Percentiles rank a stretch among this genome's conserved stretches.
Evolutionary conservation across 2,797 vertebrate genomes (phyloP).

Genomic region (Anas bahamensis): DNA sequence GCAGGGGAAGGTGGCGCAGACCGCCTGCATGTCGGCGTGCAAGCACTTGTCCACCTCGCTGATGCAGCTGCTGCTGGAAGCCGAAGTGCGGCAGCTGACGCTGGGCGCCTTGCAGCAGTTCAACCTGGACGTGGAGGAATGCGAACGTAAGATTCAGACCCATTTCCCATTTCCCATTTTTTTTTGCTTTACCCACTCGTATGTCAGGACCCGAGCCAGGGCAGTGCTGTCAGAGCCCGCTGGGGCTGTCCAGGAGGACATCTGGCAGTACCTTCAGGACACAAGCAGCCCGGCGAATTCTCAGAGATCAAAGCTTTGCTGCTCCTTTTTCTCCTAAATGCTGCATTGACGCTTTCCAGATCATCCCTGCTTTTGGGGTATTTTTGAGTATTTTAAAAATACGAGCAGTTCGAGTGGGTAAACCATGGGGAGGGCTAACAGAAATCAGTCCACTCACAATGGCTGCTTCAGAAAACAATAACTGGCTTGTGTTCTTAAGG

Average conservation of each 20-base stretch:
- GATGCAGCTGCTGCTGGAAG: constrained; percentile 92
- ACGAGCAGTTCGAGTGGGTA: neutral
- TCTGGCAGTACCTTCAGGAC: neutral
- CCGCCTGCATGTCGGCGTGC: constrained; percentile 97
- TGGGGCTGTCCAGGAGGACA: neutral
- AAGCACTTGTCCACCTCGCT: constrained; percentile 96
- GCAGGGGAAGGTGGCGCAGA: constrained; percentile 97
- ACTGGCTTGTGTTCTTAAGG: neutral
- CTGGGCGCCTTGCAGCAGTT: constrained; percentile 94
- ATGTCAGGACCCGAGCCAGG: neutral
- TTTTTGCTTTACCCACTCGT: neutral
- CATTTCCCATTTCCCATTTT: neutral
- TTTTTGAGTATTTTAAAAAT: neutral
- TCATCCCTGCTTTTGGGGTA: neutral
- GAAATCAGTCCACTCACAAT: neutral
- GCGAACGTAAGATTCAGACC: constrained; percentile 88
- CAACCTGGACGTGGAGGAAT: constrained; percentile 91
- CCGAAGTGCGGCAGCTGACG: constrained; percentile 92
- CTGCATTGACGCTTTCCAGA: neutral
- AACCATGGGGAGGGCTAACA: neutral
- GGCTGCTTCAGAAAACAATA: neutral
- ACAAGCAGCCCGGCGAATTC: neutral
- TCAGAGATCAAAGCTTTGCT: neutral
- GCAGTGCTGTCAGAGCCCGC: neutral
- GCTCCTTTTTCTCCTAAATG: neutral